Conservation (phyloP, 2,797 vertebrate genomes). For the Morelia viridis region DNA sequence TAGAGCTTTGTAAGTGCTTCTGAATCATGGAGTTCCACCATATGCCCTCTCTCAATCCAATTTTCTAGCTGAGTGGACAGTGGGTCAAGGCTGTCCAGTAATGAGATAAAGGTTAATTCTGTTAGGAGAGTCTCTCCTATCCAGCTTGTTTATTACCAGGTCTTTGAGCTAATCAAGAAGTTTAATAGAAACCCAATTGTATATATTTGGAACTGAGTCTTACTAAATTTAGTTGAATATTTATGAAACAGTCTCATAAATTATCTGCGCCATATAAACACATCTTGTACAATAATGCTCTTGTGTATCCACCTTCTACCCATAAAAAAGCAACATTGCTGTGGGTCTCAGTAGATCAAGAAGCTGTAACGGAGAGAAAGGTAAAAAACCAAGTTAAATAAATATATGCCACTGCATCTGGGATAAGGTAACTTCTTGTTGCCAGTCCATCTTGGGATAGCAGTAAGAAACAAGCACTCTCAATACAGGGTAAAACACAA, state of each 20-base stretch:
- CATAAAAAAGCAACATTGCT: not conserved
- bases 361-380: not conserved
- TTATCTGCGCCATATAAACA: not conserved
- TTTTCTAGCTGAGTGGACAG: conserved; percentile 72
- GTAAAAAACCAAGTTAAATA: not conserved
- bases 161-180: conserved; percentile 66
- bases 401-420: not conserved
- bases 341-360: not conserved
- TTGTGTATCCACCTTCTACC: not conserved
- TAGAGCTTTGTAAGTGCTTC: conserved; percentile 1
- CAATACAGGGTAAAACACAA: not conserved
- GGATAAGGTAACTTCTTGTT: not conserved
- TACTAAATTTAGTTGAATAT: conserved; percentile 5
- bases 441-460: not conserved
- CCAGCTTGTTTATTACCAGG: conserved; percentile 21
- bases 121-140: conserved; percentile 57
- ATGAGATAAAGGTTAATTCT: conserved; percentile 71
- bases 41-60: conserved; percentile 62
- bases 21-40: conserved; percentile 51
- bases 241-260: not conserved
- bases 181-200: conserved; percentile 62
- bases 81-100: conserved; percentile 42
- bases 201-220: conserved; percentile 51
- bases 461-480: not conserved
- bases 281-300: not conserved